Evolutionary conservation across 2,797 vertebrate species (phyloP).

Genomic region (Smutsia gigantea): DNA sequence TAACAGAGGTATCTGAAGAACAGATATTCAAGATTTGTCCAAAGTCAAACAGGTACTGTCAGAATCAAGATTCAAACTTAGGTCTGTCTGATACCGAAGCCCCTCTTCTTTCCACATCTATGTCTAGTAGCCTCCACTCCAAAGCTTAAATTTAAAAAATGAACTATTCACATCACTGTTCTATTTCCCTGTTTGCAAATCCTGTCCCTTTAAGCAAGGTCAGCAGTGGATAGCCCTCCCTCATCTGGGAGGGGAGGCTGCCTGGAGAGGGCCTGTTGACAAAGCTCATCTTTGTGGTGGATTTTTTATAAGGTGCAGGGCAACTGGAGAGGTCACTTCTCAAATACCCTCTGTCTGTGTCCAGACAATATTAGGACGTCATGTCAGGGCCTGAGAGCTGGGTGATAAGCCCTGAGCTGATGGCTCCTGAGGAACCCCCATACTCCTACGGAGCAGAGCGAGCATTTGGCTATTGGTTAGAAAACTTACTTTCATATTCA

Average conservation of each 20-base stretch:
- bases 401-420: neutral
- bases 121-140: neutral
- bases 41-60: neutral
- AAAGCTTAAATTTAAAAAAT: neutral
- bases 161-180: neutral
- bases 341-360: neutral
- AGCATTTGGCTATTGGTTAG: neutral
- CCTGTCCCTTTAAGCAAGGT: neutral
- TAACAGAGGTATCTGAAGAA: neutral
- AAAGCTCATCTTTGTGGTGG: neutral
- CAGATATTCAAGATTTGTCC: neutral
- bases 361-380: neutral
- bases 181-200: neutral
- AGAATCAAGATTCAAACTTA: neutral
- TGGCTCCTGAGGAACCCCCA: accelerated
- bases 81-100: neutral
- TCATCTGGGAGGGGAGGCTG: neutral
- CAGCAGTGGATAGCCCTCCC: neutral
- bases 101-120: neutral
- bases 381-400: neutral
- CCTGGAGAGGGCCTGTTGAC: neutral
- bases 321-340: neutral
- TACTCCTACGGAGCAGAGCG: neutral
- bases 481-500: neutral
- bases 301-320: neutral